phyloP scores from a whole-genome alignment of 1,140 invertebrate species.

The Dinothrombium tinctorium region DNA sequence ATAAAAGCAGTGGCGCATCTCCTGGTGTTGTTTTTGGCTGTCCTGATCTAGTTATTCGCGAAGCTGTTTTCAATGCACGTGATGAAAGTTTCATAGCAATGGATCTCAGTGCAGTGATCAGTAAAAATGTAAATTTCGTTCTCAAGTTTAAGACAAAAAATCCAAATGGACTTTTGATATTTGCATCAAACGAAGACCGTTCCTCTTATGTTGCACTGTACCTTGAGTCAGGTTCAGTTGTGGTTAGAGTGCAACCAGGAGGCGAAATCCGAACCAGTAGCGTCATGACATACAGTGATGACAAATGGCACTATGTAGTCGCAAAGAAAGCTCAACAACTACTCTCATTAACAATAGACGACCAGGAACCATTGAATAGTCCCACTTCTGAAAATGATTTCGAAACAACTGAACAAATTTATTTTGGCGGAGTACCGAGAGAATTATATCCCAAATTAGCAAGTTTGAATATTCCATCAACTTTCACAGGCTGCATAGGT shows the following conservation, averaged over 20 bases:
- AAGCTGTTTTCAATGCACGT: constrained; percentile 21
- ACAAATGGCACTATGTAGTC: constrained; percentile 74
- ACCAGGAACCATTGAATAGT: constrained; percentile 37
- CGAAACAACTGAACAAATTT: constrained; percentile 26
- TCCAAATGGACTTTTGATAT: constrained; percentile 49
- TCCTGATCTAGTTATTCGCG: constrained; percentile 37
- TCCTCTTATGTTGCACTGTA: constrained; percentile 36
- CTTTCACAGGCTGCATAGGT: constrained; percentile 59
- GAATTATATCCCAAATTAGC: constrained; percentile 23
- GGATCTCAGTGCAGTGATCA: constrained; percentile 14
- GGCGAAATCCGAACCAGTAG: constrained; percentile 29
- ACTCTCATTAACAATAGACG: constrained; percentile 53
- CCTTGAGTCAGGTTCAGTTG: constrained; percentile 38
- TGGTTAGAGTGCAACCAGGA: constrained; percentile 28
- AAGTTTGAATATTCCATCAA: constrained; percentile 19
- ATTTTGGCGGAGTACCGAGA: constrained; percentile 54
- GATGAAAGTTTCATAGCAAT: constrained; percentile 20
- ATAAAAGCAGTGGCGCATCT: too few relatives aligned
- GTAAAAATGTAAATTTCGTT: constrained; percentile 36
- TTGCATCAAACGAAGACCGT: constrained; percentile 36
- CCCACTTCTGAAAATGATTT: too few relatives aligned
- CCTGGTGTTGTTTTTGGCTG: constrained; percentile 38
- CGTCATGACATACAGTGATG: constrained; percentile 48
- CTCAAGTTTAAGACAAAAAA: constrained; percentile 67
- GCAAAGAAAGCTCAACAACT: constrained; percentile 36